Evolutionary conservation across 2,113 vertebrate species (phyloP).

Genomic region (Dicaeum eximium): DNA sequence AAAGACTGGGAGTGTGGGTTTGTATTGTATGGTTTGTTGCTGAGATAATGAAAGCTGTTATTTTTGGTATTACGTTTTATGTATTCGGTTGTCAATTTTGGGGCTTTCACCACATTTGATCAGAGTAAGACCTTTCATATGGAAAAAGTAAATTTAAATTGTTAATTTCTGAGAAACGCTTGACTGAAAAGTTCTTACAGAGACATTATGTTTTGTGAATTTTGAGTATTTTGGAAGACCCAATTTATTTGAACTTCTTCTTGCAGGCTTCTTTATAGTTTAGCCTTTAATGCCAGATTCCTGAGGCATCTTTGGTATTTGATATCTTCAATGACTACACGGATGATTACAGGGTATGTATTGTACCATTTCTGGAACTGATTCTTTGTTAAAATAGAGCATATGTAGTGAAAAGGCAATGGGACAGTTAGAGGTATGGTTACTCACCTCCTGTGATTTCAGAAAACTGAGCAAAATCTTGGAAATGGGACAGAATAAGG

Average conservation of each 20-base stretch:
- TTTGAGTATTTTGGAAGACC: background rate
- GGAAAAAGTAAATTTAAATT: background rate
- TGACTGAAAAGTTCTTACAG: background rate
- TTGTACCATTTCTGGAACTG: background rate
- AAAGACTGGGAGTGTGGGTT: background rate
- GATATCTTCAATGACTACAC: slow-evolving; percentile 96
- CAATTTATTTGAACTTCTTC: slow-evolving; percentile 7
- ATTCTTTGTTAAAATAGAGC: background rate
- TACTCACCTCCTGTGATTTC: background rate
- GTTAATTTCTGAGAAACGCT: background rate
- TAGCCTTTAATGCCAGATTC: slow-evolving; percentile 97
- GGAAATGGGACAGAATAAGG: background rate
- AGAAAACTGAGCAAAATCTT: background rate
- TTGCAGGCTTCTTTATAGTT: slow-evolving; percentile 94
- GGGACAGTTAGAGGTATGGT: background rate
- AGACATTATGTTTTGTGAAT: background rate
- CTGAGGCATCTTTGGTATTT: slow-evolving; percentile 95
- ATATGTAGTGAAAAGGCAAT: background rate
- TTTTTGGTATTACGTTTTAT: background rate
- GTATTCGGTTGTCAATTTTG: background rate
- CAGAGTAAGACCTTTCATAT: background rate
- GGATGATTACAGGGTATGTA: slow-evolving; percentile 97
- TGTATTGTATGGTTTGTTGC: background rate
- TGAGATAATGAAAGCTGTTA: background rate
- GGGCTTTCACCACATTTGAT: background rate